Evolutionary conservation across 2,888 invertebrate genomes (phyloP), one percentile per base, ranked within the genome.

Genomic region (Choreutis nemorana): DNA sequence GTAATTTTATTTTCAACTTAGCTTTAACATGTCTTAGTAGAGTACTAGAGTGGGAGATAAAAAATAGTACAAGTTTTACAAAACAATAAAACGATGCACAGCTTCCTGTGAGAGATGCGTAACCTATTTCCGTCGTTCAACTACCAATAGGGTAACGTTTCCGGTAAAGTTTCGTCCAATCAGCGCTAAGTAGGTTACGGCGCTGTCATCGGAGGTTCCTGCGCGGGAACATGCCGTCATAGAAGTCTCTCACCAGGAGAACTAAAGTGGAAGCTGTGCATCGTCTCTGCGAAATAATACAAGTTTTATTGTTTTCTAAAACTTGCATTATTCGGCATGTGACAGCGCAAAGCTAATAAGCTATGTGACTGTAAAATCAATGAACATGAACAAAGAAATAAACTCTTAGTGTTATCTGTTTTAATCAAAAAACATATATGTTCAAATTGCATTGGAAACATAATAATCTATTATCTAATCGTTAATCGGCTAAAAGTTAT

Each of bases 1-100:
- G 31, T 58, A 57, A 57, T 54, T 31, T 11, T 30, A 28, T 35
- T 26, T 26, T 14, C 8, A n/a, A n/a, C n/a, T n/a, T n/a, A n/a
- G n/a, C n/a, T n/a, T n/a, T n/a, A n/a, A n/a, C n/a, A n/a, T n/a
- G n/a, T n/a, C n/a, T n/a, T n/a, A n/a, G n/a, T n/a, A n/a, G n/a
- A n/a, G n/a, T n/a, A n/a, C n/a, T n/a, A n/a, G n/a, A n/a, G n/a
- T n/a, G n/a, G n/a, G n/a, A n/a, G n/a, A n/a, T n/a, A n/a, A n/a
- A n/a, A n/a, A n/a, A n/a, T n/a, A n/a, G n/a, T n/a, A n/a, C n/a
- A n/a, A n/a, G n/a, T n/a, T n/a, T n/a, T n/a, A n/a, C n/a, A n/a
- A n/a, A n/a, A n/a, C n/a, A n/a, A n/a, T n/a, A n/a, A 18, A 8
- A 18, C 18, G 18, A 18, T 18, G 18, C 18, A 18, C 18, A 18